Evolutionary conservation across 53 echinoderm and acorn worm species (phyloP).

Genomic region (Hippasteria phrygiana): DNA sequence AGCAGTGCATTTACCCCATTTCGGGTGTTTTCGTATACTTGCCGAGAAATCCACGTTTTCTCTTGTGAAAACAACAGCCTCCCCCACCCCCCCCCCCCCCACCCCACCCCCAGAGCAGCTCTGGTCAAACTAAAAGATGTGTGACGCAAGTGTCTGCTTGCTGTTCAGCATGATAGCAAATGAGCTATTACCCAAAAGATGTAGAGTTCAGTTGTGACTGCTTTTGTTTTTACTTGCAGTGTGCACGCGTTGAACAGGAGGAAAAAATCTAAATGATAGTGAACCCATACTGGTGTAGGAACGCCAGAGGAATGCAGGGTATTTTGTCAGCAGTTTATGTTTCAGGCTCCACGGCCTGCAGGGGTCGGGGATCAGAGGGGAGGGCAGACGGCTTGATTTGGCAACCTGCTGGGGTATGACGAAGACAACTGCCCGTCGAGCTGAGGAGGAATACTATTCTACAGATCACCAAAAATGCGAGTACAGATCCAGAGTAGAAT

Average conservation of each 20-base stretch:
- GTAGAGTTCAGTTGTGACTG: background rate
- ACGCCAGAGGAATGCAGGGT: constrained; percentile 37
- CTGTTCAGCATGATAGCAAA: background rate
- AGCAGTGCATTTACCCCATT: no score
- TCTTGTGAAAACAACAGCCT: no score
- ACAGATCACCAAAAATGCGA: no score
- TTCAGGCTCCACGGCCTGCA: constrained; percentile 22
- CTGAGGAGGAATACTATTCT: no score
- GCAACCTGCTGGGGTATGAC: constrained; percentile 21
- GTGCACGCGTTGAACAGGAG: background rate
- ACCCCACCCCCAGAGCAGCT: no score
- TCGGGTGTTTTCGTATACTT: no score
- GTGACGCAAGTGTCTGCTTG: background rate
- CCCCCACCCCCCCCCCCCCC: no score
- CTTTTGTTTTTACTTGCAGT: background rate
- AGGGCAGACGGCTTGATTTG: constrained; percentile 11
- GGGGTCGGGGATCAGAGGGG: constrained; percentile 37
- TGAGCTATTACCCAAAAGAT: background rate
- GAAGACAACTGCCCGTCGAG: background rate
- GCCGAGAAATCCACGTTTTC: background rate
- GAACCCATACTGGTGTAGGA: background rate
- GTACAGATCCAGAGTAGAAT: no score
- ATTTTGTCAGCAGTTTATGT: constrained; percentile 10
- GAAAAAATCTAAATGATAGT: no score
- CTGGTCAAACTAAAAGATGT: background rate